Percentiles rank a stretch among this genome's conserved stretches.
These are phyloP conservation scores for Sylvicola fuscatus DNA, from an alignment of 2,888 invertebrate genomes.

Conservation along the genomic window DNA sequence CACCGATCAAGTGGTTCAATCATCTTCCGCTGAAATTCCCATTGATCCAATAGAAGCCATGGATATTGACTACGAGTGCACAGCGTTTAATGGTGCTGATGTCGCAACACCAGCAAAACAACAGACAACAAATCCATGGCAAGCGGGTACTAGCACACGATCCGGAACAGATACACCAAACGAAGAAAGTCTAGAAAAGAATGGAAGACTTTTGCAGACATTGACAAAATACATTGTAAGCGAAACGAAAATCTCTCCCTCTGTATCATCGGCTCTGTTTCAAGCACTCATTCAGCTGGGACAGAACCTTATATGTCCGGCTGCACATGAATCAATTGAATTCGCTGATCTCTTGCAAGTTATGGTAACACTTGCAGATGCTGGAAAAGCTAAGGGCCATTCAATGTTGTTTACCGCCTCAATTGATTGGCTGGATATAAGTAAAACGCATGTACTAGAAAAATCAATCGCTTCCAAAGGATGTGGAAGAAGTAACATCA, in stretches of 20 bases:
- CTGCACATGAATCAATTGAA: conserved; percentile 37
- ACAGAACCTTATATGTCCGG: conserved; percentile 38
- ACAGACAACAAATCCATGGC: conserved; percentile 6
- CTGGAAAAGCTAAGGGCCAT: conserved; percentile 64
- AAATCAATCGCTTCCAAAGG: conserved; percentile 9
- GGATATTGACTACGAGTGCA: conserved; percentile 17
- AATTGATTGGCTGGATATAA: conserved; percentile 56
- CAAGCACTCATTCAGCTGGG: conserved; percentile 55
- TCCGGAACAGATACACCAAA: conserved; percentile 22
- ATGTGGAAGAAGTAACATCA: conserved; percentile 11
- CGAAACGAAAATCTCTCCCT: conserved; percentile 27
- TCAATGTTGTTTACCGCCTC: conserved; percentile 59
- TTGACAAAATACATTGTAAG: conserved; percentile 53
- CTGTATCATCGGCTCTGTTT: conserved; percentile 31
- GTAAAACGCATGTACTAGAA: conserved; percentile 28
- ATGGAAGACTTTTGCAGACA: conserved; percentile 45
- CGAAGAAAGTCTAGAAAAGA: conserved; percentile 32
- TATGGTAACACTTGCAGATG: conserved; percentile 70
- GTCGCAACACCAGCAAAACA: conserved; percentile 1
- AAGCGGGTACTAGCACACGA: conserved; percentile 13
- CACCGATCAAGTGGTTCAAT: conserved; percentile 19
- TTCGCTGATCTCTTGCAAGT: conserved; percentile 58
- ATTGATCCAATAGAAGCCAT: conserved; percentile 19
- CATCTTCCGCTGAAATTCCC: conserved; percentile 13
- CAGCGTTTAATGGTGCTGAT: not conserved